A percentile compares a stretch with the other conserved stretches of the same genome.
Conservation (phyloP, 2,888 invertebrate genomes). For the Zele albiditarsus region DNA sequence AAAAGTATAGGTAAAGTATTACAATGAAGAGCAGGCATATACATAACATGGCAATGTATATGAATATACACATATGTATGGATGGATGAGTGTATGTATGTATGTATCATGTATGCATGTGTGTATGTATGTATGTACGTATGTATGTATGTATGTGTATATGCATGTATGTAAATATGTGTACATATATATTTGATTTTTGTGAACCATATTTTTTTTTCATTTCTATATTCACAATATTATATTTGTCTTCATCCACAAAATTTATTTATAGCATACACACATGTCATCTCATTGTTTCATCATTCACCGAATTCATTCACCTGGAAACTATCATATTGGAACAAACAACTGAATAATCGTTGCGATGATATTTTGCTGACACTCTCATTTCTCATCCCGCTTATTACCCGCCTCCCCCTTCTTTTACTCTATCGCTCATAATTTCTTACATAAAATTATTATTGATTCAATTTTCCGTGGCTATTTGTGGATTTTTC, state of each 20-base stretch:
- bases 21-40: conserved; percentile 61
- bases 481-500: conserved; percentile 29
- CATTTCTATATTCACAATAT: conserved; percentile 12
- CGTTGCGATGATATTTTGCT: too few relatives aligned
- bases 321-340: conserved; percentile 4
- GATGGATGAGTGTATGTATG: too few relatives aligned
- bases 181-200: neutral
- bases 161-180: too few relatives aligned
- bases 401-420: neutral
- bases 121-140: too few relatives aligned
- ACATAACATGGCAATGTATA: conserved; percentile 55
- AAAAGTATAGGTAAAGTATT: conserved; percentile 69
- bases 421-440: conserved; percentile 8
- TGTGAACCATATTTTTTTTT: conserved; percentile 4
- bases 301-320: neutral
- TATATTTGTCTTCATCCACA: conserved; percentile 5
- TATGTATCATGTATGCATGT: too few relatives aligned
- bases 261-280: conserved; percentile 22
- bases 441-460: conserved; percentile 25
- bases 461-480: conserved; percentile 35
- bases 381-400: conserved; percentile 20
- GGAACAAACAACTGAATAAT: neutral
- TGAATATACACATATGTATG: neutral
- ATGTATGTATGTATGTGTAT: too few relatives aligned
- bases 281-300: conserved; percentile 8